A percentile compares a stretch with the other conserved stretches of the same genome.
Evolutionary conservation across 2,113 vertebrate species (phyloP).

Genomic region (Paralichthys olivaceus): DNA sequence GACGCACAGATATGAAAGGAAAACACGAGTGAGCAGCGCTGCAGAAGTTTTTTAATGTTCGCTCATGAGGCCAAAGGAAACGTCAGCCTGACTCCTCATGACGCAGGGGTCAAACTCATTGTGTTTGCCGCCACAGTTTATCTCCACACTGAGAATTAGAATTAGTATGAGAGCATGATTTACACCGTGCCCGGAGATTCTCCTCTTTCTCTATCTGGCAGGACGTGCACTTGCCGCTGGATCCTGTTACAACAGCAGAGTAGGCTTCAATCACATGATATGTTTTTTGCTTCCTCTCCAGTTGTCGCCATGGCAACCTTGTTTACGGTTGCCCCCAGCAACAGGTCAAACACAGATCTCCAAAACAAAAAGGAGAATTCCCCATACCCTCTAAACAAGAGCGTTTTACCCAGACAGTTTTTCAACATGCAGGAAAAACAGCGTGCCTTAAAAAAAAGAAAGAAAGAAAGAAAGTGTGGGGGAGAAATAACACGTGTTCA

Average conservation of each 20-base stretch:
- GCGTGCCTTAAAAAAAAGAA: constrained; percentile 12
- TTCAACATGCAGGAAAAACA: constrained; percentile 49
- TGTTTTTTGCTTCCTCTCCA: constrained; percentile 82
- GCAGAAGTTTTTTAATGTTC: background rate
- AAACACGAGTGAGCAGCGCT: background rate
- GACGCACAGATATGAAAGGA: background rate
- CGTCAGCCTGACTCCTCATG: background rate
- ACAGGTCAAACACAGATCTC: constrained; percentile 85
- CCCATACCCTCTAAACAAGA: constrained; percentile 76
- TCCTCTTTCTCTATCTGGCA: constrained; percentile 64
- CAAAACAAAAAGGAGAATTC: constrained; percentile 84
- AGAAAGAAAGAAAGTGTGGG: constrained; percentile 12
- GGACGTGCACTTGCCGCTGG: constrained; percentile 68
- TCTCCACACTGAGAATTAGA: background rate
- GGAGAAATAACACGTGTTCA: constrained; percentile 41
- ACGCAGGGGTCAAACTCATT: constrained; percentile 13
- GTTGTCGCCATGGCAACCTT: constrained; percentile 82
- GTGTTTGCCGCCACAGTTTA: background rate
- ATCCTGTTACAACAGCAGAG: constrained; percentile 79
- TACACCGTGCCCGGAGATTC: constrained; percentile 66
- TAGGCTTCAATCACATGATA: constrained; percentile 82
- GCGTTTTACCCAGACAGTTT: constrained; percentile 53
- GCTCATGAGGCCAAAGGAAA: background rate
- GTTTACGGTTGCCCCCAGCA: constrained; percentile 85
- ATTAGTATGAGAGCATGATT: constrained; percentile 40